These are phyloP conservation scores for Cosmorhoe ocellata DNA, from an alignment of 2,888 invertebrate species.

Conservation along the genomic window DNA sequence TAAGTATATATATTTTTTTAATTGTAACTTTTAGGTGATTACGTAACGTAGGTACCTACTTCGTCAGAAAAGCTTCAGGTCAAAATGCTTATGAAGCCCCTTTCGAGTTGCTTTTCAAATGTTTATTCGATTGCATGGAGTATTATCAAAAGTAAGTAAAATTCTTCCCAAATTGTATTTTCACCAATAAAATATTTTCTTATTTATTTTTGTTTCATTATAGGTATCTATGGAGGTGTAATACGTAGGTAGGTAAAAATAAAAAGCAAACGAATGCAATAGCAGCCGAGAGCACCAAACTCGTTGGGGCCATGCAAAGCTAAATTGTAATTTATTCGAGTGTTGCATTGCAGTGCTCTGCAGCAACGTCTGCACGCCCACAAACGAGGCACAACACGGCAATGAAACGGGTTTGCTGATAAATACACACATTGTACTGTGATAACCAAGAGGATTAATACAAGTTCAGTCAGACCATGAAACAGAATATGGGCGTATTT, in stretches of 20 bases:
- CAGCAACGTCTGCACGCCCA: conserved; percentile 56
- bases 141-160: no score
- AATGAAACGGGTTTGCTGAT: conserved; percentile 34
- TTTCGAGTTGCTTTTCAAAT: no score
- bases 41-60: no score
- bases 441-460: conserved; percentile 8
- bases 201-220: no score
- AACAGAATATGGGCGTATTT: neutral
- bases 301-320: conserved; percentile 20
- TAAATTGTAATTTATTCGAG: conserved; percentile 56
- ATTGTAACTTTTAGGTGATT: no score
- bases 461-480: neutral
- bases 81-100: no score
- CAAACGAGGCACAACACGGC: conserved; percentile 28
- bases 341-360: conserved; percentile 62
- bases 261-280: conserved; percentile 1
- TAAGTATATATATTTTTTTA: no score
- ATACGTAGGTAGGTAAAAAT: neutral
- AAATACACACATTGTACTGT: conserved; percentile 24
- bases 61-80: no score
- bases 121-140: no score
- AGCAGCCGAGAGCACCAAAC: conserved; percentile 13
- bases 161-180: no score
- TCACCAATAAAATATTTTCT: no score
- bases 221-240: no score